Conservation (phyloP, 2,888 invertebrate species). For the Epicampocera succincta region DNA sequence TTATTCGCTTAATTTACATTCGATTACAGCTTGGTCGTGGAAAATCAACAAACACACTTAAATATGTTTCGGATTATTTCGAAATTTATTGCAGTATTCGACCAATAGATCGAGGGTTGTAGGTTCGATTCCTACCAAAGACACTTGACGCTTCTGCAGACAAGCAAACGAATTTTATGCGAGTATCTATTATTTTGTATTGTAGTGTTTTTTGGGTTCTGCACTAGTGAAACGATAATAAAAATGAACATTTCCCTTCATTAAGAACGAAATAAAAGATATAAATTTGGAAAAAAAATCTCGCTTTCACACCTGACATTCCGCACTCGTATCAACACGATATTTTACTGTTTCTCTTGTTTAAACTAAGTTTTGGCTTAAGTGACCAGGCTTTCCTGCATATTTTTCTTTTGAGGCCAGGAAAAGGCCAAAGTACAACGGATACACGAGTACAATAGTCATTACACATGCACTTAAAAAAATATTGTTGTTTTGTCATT, state of each 20-base stretch:
- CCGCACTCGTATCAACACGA: neutral
- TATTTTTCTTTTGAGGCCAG: slow-evolving; percentile 28
- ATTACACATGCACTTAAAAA: neutral
- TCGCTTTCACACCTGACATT: slow-evolving; percentile 4
- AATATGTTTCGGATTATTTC: no score
- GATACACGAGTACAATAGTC: neutral
- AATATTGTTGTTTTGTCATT: neutral
- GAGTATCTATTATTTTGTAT: no score
- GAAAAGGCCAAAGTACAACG: slow-evolving; percentile 39
- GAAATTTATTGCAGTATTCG: no score
- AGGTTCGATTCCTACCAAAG: no score
- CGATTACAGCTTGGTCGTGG: no score
- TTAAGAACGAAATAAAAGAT: slow-evolving; percentile 30
- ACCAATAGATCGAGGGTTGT: no score
- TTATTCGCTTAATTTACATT: no score
- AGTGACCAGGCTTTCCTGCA: slow-evolving; percentile 43
- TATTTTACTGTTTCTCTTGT: slow-evolving; percentile 17
- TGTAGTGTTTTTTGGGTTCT: no score
- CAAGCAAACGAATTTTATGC: no score
- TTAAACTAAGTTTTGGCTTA: slow-evolving; percentile 1
- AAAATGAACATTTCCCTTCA: slow-evolving; percentile 26
- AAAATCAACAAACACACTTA: no score
- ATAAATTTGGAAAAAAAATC: slow-evolving; percentile 36
- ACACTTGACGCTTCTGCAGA: no score
- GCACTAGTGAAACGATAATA: neutral